phyloP scores from a whole-genome alignment of 2,797 vertebrate species.

The Florisuga fusca region DNA sequence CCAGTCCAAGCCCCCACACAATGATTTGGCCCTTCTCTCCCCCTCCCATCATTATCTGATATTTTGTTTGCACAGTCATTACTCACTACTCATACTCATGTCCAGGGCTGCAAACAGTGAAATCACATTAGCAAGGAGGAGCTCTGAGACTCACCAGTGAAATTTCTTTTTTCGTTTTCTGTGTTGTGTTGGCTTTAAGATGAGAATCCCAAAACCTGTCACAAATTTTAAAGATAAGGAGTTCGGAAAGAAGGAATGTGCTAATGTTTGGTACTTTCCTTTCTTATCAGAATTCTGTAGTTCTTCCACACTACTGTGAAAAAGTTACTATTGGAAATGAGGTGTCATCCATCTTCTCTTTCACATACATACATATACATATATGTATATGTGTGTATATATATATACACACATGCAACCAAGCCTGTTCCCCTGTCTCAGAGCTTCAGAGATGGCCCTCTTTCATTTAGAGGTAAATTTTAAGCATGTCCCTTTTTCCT shows the following conservation, averaged over 20 bases:
- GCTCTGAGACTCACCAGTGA: not conserved
- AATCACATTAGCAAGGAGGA: not conserved
- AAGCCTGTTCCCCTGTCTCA: not conserved
- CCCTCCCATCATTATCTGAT: slow-evolving; percentile 46
- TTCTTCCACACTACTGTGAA: not conserved
- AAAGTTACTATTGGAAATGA: not conserved
- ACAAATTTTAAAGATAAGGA: not conserved
- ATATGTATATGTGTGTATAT: not conserved
- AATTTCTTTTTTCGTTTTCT: not conserved
- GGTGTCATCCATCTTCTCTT: not conserved
- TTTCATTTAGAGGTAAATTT: not conserved
- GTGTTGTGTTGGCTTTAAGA: not conserved
- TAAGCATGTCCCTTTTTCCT: not conserved
- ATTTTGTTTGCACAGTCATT: slow-evolving; percentile 51
- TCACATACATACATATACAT: fast-evolving
- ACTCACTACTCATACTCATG: slow-evolving; percentile 41
- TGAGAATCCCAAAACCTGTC: not conserved
- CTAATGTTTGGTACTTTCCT: not conserved
- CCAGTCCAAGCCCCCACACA: not conserved
- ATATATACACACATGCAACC: not conserved
- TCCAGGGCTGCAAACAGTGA: slow-evolving; percentile 22
- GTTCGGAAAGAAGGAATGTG: not conserved
- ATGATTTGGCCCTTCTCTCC: not conserved
- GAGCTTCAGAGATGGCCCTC: not conserved
- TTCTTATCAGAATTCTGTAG: not conserved